Base-by-base conservation (phyloP, 2,888 invertebrate species). In the Eumerus sabulonum region DNA sequence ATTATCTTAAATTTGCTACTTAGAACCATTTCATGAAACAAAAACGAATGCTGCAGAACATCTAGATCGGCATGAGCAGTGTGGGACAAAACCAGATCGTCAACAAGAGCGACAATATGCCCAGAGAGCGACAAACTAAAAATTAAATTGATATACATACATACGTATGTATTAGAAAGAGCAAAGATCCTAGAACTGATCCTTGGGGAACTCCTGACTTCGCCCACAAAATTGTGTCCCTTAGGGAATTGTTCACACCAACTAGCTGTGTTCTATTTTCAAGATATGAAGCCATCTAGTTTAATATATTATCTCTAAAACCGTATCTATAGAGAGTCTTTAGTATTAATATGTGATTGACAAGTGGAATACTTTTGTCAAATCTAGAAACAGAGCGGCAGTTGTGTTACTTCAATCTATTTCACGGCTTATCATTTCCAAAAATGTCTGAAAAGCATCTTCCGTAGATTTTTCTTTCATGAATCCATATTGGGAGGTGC, bases 241-340 rank as follows among this genome's bases (percentile, higher is more conserved):
- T 45, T 16, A 45, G 45, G 7, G 45, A 16, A 16, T 14, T 3
- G 7, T 45, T 45, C 17, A 16, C 16, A 45, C 17, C 16, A 3
- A 45, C 45, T 5, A 16, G 45, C 45, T 45, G 45, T 45, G 3
- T 45, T 17, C 45, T 3, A 17, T 45, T 45, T 16, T 45, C 17
- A 45, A 45, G 14, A 11, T 44, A 44, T 1, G 13, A 44, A 1
- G 7, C 1, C 2, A 44, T 14, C 44, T 14, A 44, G 1, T 44
- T 45, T 2, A 1, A 1, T 9, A 16, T 45, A 45, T 45, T 16
- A 11, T 11, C 11, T 45, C 16, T 45, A 17, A 45, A 45, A 17
- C 16, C 45, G 7, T 13, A 7, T 44, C 44, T 2, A n/a, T n/a
- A n/a, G n/a, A n/a, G n/a, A n/a, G n/a, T n/a, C n/a, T n/a, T n/a